Percentiles rank a stretch among this genome's conserved stretches.
These are phyloP conservation scores for Scaptodrosophila latifasciaeformis DNA, from an alignment of 2,888 invertebrate species.

Conservation along the genomic window DNA sequence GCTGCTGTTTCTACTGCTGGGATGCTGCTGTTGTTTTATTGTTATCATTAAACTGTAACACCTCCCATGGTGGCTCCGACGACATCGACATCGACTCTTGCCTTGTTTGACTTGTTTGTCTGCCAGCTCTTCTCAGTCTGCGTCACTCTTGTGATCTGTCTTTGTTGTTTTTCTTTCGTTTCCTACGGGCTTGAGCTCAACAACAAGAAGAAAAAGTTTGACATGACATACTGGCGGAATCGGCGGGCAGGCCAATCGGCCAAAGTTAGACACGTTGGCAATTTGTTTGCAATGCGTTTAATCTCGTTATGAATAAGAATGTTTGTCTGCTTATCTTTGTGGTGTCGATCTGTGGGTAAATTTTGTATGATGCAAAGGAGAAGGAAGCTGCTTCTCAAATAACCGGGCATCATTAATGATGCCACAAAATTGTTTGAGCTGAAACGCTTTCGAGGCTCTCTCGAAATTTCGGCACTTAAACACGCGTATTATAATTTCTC, in stretches of 20 bases:
- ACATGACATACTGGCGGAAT: slow-evolving; percentile 27
- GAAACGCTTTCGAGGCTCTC: too few relatives aligned
- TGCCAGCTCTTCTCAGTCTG: not conserved
- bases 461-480: not conserved
- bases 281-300: slow-evolving; percentile 18
- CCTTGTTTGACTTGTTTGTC: too few relatives aligned
- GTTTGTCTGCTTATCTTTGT: slow-evolving; percentile 52
- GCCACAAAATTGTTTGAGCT: not conserved
- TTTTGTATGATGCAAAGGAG: too few relatives aligned
- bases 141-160: slow-evolving; percentile 35
- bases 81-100: too few relatives aligned
- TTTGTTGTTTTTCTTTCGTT: slow-evolving; percentile 21
- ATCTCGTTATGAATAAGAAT: slow-evolving; percentile 65
- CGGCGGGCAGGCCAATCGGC: not conserved
- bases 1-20: too few relatives aligned
- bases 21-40: slow-evolving; percentile 65
- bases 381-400: too few relatives aligned
- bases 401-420: not conserved
- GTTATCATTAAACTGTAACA: slow-evolving; percentile 66
- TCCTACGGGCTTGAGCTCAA: slow-evolving; percentile 47
- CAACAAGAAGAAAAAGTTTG: slow-evolving; percentile 40
- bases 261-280: not conserved
- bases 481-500: slow-evolving; percentile 5
- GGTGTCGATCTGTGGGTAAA: slow-evolving; percentile 18
- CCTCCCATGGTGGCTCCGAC: slow-evolving; percentile 29